Evolutionary conservation across 2,797 vertebrate species (phyloP).

Genomic region (Takifugu ocellatus): DNA sequence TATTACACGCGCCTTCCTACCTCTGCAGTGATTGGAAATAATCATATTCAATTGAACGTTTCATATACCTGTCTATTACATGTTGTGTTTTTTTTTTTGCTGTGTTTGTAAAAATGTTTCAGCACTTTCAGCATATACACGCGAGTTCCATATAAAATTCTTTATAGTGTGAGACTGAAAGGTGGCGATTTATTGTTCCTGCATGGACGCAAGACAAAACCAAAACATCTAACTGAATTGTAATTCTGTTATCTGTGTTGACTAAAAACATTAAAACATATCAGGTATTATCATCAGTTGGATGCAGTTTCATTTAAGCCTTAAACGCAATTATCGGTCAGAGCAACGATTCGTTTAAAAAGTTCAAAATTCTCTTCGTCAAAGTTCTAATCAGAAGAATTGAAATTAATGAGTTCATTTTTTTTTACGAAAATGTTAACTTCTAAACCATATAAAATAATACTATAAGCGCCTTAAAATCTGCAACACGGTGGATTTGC

Average conservation of each 20-base stretch:
- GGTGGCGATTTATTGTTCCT: conserved; percentile 45
- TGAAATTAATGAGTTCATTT: no score
- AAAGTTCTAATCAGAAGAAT: no score
- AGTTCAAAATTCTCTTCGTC: no score
- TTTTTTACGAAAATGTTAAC: no score
- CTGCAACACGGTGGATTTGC: no score
- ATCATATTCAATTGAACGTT: conserved; percentile 55
- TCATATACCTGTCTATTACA: conserved; percentile 58
- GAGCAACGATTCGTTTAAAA: no score
- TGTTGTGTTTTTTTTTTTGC: conserved; percentile 63
- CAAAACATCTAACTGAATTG: conserved; percentile 50
- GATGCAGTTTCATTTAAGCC: conserved; percentile 42
- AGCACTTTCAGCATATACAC: conserved; percentile 75
- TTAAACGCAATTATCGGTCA: not conserved
- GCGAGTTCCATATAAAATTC: conserved; percentile 42
- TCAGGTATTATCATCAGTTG: conserved; percentile 63
- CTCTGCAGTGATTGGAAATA: conserved; percentile 72
- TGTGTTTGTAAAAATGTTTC: conserved; percentile 73
- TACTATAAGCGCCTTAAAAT: no score
- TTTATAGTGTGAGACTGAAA: conserved; percentile 30
- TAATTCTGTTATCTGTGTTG: conserved; percentile 67
- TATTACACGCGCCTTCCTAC: conserved; percentile 68
- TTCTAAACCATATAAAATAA: no score
- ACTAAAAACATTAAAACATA: conserved; percentile 75
- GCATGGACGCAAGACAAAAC: conserved; percentile 37